Base-by-base conservation (phyloP, 2,797 vertebrate species). In the Hylomyscus alleni region DNA sequence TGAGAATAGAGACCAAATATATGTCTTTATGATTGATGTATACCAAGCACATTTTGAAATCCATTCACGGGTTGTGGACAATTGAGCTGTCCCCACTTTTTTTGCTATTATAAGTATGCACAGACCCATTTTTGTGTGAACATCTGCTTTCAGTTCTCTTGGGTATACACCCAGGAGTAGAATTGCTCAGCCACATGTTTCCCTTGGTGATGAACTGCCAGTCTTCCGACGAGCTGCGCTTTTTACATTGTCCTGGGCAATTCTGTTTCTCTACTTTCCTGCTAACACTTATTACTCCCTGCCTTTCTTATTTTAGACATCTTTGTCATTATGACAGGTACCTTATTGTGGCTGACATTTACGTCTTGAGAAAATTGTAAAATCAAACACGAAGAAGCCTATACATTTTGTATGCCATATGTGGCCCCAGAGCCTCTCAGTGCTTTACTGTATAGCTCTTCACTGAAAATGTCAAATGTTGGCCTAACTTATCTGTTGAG, bases 321-420 rank as follows among this genome's bases (percentile, higher is more conserved):
- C 13, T 22, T 76, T 81, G 19, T 80, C 52, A 1, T 44, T 73
- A 24, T 73, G 73, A 50, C 17, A 60, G 17, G 22, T 84, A 90
- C 87, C 81, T 72, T 72, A 26, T 34, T 81, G 52, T 76, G 15
- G 83, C 52, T 91, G 50, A 20, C 15, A 91, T 85, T 85, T 85
- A 90, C 19, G 54, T 94, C 94, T 96, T 82, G 73, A 52, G 82
- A 94, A 52, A 50, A 40, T 20, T 95, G 19, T 67, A 90, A 94
- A 95, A 88, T 56, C 60, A 80, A 65, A 80, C 31, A 94, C 83
- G 77, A 52, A 80, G 52, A 37, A 92, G 60, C 60, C n/a, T 50
- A 3, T 50, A 52, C 22, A 4, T 84, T 62, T 40, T 60, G 1
- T 10, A 80, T 88, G 52, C 62, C 62, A 3, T 37, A 5, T n/a